Evolutionary conservation across 2,113 vertebrate genomes (phyloP).

Genomic region (Cottus gobio): DNA sequence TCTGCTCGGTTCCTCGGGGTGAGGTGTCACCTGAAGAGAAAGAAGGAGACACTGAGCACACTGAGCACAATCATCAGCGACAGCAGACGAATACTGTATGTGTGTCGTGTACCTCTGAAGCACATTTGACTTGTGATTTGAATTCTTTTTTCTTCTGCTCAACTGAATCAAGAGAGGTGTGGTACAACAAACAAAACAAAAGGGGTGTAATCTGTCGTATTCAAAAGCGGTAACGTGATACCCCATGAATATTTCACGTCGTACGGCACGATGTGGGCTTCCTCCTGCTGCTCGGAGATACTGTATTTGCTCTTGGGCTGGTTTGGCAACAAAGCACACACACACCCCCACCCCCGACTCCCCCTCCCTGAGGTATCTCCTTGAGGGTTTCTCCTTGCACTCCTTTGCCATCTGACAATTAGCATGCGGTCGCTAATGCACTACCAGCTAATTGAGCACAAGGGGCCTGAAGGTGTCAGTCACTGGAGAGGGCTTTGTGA

Average conservation of each 20-base stretch:
- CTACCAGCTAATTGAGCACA: slow-evolving; percentile 78
- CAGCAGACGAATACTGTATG: background rate
- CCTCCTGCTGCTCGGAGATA: slow-evolving; percentile 50
- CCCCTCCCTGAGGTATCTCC: slow-evolving; percentile 63
- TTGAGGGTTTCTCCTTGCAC: slow-evolving; percentile 68
- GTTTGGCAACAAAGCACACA: slow-evolving; percentile 61
- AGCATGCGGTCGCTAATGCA: slow-evolving; percentile 75
- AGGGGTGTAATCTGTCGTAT: slow-evolving; percentile 52
- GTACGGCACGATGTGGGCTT: slow-evolving; percentile 52
- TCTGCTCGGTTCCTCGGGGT: background rate
- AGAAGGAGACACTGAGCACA: background rate
- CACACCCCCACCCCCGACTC: background rate
- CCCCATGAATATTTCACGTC: slow-evolving; percentile 75
- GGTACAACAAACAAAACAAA: slow-evolving; percentile 5
- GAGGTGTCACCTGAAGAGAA: background rate
- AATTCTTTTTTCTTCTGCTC: background rate
- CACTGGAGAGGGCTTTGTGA: slow-evolving; percentile 59
- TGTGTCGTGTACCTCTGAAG: background rate
- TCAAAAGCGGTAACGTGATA: slow-evolving; percentile 68
- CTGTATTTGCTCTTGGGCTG: slow-evolving; percentile 53
- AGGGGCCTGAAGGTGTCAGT: slow-evolving; percentile 77
- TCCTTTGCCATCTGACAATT: slow-evolving; percentile 79
- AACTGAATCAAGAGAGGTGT: slow-evolving; percentile 8
- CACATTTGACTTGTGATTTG: background rate
- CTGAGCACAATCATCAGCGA: background rate